Evolutionary conservation across 2,888 invertebrate species (phyloP).

Genomic region (Dicycla oo): DNA sequence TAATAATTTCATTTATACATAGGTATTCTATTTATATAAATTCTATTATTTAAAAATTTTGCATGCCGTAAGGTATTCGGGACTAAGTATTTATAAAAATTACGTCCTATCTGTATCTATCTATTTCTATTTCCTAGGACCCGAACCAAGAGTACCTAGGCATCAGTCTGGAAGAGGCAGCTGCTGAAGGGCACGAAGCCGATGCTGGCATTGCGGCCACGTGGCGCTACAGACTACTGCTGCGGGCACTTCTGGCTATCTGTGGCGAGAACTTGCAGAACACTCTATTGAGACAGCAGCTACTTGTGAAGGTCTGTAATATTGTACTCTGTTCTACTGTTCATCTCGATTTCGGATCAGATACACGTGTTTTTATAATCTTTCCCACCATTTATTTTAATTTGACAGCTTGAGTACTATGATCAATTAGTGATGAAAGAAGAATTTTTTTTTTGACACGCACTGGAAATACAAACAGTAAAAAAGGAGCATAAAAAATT

Average conservation of each 20-base stretch:
- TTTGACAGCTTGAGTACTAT: no score
- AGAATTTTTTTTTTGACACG: no score
- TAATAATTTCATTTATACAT: no score
- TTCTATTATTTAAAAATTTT: no score
- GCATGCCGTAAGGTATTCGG: no score
- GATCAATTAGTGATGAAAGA: no score
- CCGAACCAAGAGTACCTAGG: constrained; percentile 87
- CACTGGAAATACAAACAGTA: no score
- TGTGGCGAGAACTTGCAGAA: constrained; percentile 95
- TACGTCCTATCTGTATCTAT: no score
- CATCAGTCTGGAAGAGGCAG: constrained; percentile 83
- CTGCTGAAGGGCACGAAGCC: constrained; percentile 74
- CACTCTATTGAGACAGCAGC: constrained; percentile 95
- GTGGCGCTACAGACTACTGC: constrained; percentile 95
- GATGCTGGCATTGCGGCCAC: constrained; percentile 92
- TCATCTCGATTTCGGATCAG: not conserved
- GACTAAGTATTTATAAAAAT: no score
- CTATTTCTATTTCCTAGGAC: constrained; percentile 67
- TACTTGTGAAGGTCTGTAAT: constrained; percentile 93
- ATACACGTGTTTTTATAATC: not conserved
- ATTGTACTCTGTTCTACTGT: not conserved
- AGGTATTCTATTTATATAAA: no score
- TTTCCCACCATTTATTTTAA: no score
- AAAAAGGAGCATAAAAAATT: no score
- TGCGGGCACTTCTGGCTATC: constrained; percentile 96